A percentile compares a stretch with the other conserved stretches of the same genome.
These are phyloP conservation scores for Danio choprae DNA, from an alignment of 2,797 vertebrate species.

Conservation along the genomic window DNA sequence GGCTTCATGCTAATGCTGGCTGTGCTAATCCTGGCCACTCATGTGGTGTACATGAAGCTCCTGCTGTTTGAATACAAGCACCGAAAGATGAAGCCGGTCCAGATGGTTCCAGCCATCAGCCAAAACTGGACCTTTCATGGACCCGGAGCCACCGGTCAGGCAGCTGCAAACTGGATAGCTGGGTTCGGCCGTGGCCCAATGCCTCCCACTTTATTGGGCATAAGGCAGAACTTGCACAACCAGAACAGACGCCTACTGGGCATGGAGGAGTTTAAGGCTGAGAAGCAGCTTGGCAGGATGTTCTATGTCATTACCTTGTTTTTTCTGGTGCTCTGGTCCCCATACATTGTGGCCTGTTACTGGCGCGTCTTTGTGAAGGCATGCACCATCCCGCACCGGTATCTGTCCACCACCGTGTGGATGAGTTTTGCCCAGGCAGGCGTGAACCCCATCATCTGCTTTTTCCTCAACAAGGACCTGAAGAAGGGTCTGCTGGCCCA, in stretches of 20 bases:
- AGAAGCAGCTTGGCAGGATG: slow-evolving; percentile 91
- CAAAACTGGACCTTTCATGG: slow-evolving; percentile 94
- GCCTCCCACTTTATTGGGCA: slow-evolving; percentile 90
- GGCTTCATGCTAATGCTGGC: slow-evolving; percentile 93
- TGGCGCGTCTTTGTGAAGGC: slow-evolving; percentile 93
- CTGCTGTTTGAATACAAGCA: slow-evolving; percentile 92
- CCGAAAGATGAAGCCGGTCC: slow-evolving; percentile 92
- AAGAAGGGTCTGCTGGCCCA: slow-evolving; percentile 90
- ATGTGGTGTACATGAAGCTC: slow-evolving; percentile 91
- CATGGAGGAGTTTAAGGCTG: slow-evolving; percentile 91
- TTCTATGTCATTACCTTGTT: slow-evolving; percentile 91
- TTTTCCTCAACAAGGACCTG: slow-evolving; percentile 92
- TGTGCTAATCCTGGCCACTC: slow-evolving; percentile 89
- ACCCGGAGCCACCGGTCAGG: slow-evolving; percentile 90
- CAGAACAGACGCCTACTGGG: slow-evolving; percentile 88
- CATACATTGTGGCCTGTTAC: slow-evolving; percentile 92
- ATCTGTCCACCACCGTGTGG: slow-evolving; percentile 91
- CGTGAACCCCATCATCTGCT: slow-evolving; percentile 90
- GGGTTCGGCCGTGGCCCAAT: slow-evolving; percentile 90
- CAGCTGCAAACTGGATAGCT: slow-evolving; percentile 92
- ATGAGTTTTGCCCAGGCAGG: slow-evolving; percentile 92
- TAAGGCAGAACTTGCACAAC: slow-evolving; percentile 88
- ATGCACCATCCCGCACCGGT: slow-evolving; percentile 87
- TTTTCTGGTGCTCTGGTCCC: slow-evolving; percentile 91
- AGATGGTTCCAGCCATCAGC: slow-evolving; percentile 92